Evolutionary conservation across 2,113 vertebrate species (phyloP).

Genomic region (Phrynosoma platyrhinos): DNA sequence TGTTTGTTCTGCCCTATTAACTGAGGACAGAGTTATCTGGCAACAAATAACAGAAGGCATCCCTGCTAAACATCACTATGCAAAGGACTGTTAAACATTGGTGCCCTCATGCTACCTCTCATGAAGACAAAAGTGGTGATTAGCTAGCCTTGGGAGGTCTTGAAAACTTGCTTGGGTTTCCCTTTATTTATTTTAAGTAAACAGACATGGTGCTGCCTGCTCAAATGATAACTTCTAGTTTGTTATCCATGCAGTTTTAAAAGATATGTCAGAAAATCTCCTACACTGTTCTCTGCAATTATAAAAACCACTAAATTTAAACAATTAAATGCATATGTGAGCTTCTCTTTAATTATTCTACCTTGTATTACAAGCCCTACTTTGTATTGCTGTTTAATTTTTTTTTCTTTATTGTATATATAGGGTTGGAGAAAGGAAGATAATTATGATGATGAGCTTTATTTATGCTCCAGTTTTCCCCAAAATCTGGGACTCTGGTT

Average conservation of each 20-base stretch:
- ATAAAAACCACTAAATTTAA: neutral
- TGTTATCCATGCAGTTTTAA: neutral
- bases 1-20: conserved; percentile 16
- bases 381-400: too few species aligned
- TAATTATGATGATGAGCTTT: too few species aligned
- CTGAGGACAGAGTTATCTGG: conserved; percentile 6
- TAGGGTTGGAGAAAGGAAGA: too few species aligned
- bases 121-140: conserved; percentile 3
- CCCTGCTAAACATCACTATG: neutral
- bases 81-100: conserved; percentile 1
- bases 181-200: neutral
- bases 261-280: neutral
- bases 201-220: neutral
- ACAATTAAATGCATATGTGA: neutral
- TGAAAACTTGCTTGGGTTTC: neutral
- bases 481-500: too few species aligned
- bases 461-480: too few species aligned
- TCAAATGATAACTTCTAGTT: neutral
- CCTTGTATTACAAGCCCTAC: too few species aligned
- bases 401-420: too few species aligned
- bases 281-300: neutral
- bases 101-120: neutral
- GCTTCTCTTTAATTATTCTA: neutral
- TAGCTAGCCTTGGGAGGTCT: neutral
- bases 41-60: conserved; percentile 22